Evolutionary conservation across 2,888 invertebrate species (phyloP), one percentile per base, ranked within the genome.

Genomic region (Aelia acuminata): DNA sequence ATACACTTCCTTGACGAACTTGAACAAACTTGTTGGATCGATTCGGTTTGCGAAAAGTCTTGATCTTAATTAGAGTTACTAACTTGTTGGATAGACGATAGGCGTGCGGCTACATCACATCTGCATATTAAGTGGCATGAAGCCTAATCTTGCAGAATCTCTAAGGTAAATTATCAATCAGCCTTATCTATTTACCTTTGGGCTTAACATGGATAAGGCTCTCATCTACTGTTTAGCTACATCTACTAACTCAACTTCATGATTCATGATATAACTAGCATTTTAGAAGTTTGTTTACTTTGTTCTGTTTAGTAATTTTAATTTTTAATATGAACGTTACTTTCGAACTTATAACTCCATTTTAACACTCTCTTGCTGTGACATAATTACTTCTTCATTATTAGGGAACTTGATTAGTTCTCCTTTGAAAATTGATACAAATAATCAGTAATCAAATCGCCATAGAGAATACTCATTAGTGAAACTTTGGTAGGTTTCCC

Each of bases 121-220:
- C 63, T 70, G 18, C 63, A 70, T 70, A 70, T 70, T 70, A 70
- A 70, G 63, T 70, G 63, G 63, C 35, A 18, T 35, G 31, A 70
- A 70, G 31, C 18, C 63, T 70, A 70, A 70, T 70, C 63, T 70
- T 70, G 63, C 63, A 35, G 15, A 35, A 35, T 70, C 31, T 70
- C 63, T 70, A 35, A 70, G 18, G 63, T 70, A 70, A n/a, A 57
- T 11, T 57, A 57, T 35, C 57, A 57, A 57, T 57, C 57, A 57
- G 15, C 15, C 35, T 70, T 70, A 70, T 70, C 63, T 35, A 70
- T 70, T 70, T 70, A 35, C 20, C 63, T 70, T 70, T 31, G 7
- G 10, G 31, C 35, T 7, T 31, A 63, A 35, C 20, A 63, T 7
- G 63, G 63, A 70, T 70, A 70, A 31, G 20, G 31, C 18, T 35